Evolutionary conservation across 2,797 vertebrate genomes (phyloP), one percentile per base, ranked within the genome.

Genomic region (Nothura maculosa): DNA sequence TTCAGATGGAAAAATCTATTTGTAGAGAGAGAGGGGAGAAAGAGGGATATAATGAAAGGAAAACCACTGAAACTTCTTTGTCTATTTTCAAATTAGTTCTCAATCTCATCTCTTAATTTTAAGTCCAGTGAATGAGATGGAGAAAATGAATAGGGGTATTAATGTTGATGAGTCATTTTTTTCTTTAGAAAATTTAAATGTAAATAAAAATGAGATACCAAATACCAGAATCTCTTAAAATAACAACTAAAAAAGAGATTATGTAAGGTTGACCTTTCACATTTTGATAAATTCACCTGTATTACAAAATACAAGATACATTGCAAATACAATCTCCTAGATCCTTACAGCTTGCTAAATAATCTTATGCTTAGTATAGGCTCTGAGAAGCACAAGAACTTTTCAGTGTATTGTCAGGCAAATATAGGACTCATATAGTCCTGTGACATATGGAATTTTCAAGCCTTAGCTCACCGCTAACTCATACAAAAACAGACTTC

Each of bases 131-230:
- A 28, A 63, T 47, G 38, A 36, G 38, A 74, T 47, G 43, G 58
- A 86, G 30, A 54, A 12, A 73, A 54, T 58, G 13, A 85, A 80
- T 54, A 64, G 67, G n/a, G 55, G 48, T 85, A 77, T 60, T 79
- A 89, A 93, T 54, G 25, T 74, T 92, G 79, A 85, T 70, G 76
- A 64, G 57, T 73, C 86, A 14, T 43, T 74, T 85, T 87, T 85
- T 40, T 52, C 38, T 32, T 62, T 30, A 62, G 10, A 81, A 81
- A 66, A 36, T 45, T 18, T n/a, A 66, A 68, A 12, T 47, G 32
- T 82, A 81, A 83, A 48, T 55, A 61, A 74, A 91, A 14, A 76
- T 24, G 22, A 55, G 12, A 81, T 38, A 58, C 86, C 40, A 68
- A 58, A 60, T n/a, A 63, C 19, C 10, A 36, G 85, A 89, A 8